Base-by-base conservation (phyloP, 2,888 invertebrate species). In the Mythimna ferrago region DNA sequence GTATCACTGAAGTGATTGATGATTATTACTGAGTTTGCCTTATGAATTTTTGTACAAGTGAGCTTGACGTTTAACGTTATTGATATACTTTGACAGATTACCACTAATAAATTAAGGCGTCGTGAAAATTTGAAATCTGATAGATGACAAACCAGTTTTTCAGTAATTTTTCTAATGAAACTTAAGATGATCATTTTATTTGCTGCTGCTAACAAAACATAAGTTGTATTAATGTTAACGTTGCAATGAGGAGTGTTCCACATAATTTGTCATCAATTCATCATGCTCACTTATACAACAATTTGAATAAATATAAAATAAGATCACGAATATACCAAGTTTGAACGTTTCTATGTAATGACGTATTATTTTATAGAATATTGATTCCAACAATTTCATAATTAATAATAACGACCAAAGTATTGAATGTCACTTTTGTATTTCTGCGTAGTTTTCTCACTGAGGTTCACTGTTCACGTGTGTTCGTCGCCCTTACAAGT, bases 1-100 rank as follows among this genome's bases (percentile, higher is more conserved):
- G 69, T 68, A 63, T 75, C 73, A 82, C 73, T 68, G 73, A 81
- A 70, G 71, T 79, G 83, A 81, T 81, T 87, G 83, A 86, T 84
- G 66, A 70, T 83, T 86, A 72, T 78, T 73, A 73, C 75, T 85
- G 74, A 78, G 74, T 89, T 90, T 88, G 91, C 91, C 91, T 90
- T 92, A 89, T 80, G 71, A 80, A 78, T 77, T 85, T 86, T 90
- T 88, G 87, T 88, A 86, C 87, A 84, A 86, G 88, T 87, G 84
- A 87, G 81, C 69, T 63, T 67, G 74, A 78, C 53, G 66, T 51
- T 41, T 60, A 53, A 70, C 76, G 21, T 61, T 44, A 78, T 76
- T 75, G 21, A 74, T 71, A 78, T 57, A 64, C 77, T 63, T 76
- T 76, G 75, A 70, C 70, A 84, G 70, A 73, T 77, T 79, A 75